Evolutionary conservation across 2,797 vertebrate genomes (phyloP).

Genomic region (Lophotriccus pileatus): DNA sequence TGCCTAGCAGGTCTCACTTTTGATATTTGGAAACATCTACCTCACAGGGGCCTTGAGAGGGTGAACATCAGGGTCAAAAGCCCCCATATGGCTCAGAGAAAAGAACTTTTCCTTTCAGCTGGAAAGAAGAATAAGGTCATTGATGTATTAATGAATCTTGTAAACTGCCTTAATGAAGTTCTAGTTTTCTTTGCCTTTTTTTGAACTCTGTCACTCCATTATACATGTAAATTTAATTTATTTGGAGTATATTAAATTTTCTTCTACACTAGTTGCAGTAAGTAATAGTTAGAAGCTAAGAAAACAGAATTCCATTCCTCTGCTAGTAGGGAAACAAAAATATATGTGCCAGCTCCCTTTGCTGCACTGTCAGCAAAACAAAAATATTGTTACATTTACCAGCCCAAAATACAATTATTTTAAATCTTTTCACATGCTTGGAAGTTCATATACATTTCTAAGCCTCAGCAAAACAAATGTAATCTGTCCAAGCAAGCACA

Average conservation of each 20-base stretch:
- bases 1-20: constrained; percentile 37
- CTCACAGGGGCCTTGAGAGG: constrained; percentile 29
- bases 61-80: constrained; percentile 58
- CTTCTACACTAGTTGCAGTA: constrained; percentile 32
- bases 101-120: constrained; percentile 44
- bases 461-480: constrained; percentile 10
- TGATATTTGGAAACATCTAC: constrained; percentile 43
- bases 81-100: constrained; percentile 43
- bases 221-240: constrained; percentile 64
- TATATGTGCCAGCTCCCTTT: constrained; percentile 13
- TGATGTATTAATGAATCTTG: constrained; percentile 54
- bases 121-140: constrained; percentile 48
- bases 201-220: constrained; percentile 58
- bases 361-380: constrained; percentile 46
- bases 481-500: neutral
- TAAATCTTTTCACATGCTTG: constrained; percentile 48
- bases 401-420: constrained; percentile 50
- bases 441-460: neutral
- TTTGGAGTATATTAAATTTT: constrained; percentile 62
- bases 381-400: constrained; percentile 33
- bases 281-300: constrained; percentile 58
- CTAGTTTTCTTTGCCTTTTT: constrained; percentile 62
- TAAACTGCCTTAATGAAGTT: constrained; percentile 58
- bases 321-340: constrained; percentile 17
- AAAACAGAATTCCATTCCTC: constrained; percentile 58